Evolutionary conservation across 2,797 vertebrate species (phyloP), one percentile per base, ranked within the genome.

Genomic region (Hirundo rustica): DNA sequence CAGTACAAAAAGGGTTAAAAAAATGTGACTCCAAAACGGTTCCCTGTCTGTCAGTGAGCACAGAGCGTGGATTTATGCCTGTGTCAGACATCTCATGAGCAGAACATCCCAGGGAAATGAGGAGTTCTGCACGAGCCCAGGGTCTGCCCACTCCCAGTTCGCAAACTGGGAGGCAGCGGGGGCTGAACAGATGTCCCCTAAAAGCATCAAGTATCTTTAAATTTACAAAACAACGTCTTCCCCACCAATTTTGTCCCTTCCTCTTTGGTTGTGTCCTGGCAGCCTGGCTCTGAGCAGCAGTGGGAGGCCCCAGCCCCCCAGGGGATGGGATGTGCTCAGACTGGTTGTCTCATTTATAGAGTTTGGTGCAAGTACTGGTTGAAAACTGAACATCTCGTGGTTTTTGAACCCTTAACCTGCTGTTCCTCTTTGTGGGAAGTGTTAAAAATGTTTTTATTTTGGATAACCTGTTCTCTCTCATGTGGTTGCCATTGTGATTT

Each of bases 211-310:
- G 88, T 16, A 36, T 2, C 0, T 73, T 76, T 30, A 40, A 77
- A 85, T 83, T 90, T 74, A 22, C 36, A 74, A 72, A 82, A 45
- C 32, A 40, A 81, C 10, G 11, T 57, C 36, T 38, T 86, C 34
- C 17, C 20, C 27, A 11, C 16, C 0, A 2, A 34, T 68, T 79
- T 72, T 64, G 10, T 71, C 53, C 34, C 18, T 73, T 88, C 16
- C 27, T 87, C n/a, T 73, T 62, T 58, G 54, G 16, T 54, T 74
- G 20, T 23, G 68, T 92, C 78, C 86, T 83, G 88, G 92, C 88
- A 89, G 85, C 85, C 91, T 95, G 53, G 30, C 74, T 90, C 93
- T 91, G 85, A 88, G 94, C 82, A 85, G 77, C 95, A 77, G 85
- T 65, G 53, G 21, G 25, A 50, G 54, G 6, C 2, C 29, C 57